Percentiles rank a stretch among this genome's conserved stretches.
These are phyloP conservation scores for Hyperoplus lanceolatus DNA, from an alignment of 2,797 vertebrate species.

Conservation along the genomic window DNA sequence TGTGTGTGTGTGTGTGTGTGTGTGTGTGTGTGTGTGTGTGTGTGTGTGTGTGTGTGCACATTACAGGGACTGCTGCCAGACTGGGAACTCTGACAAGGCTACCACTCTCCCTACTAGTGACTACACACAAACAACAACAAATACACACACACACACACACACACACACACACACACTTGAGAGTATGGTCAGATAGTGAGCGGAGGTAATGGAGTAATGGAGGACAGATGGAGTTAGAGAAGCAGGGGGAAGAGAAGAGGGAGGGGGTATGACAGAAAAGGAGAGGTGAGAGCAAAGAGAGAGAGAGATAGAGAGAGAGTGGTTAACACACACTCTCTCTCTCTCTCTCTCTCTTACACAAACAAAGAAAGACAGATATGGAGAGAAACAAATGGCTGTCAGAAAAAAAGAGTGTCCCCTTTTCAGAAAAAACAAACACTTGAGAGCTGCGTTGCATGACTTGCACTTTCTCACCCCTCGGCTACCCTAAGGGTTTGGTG, in stretches of 20 bases:
- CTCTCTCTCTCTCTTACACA: constrained; percentile 31
- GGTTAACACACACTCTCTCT: background rate
- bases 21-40: constrained; percentile 2
- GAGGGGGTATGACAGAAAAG: constrained; percentile 29
- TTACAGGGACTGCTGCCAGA: constrained; percentile 52
- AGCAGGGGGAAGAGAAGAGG: constrained; percentile 34
- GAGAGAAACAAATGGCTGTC: constrained; percentile 59
- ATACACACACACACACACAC: constrained; percentile 30
- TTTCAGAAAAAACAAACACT: constrained; percentile 72
- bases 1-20: background rate
- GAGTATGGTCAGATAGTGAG: constrained; percentile 48
- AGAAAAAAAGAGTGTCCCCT: constrained; percentile 49
- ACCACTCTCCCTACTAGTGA: constrained; percentile 50
- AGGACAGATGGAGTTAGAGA: constrained; percentile 65
- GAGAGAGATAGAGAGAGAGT: constrained; percentile 43
- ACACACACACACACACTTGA: constrained; percentile 36
- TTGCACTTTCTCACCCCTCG: constrained; percentile 81
- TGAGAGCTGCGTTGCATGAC: constrained; percentile 76
- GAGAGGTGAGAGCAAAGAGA: constrained; percentile 21
- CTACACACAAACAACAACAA: constrained; percentile 58
- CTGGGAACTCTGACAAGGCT: constrained; percentile 70
- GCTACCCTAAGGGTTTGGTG: constrained; percentile 50
- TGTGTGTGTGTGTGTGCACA: constrained; percentile 13
- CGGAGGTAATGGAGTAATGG: constrained; percentile 46
- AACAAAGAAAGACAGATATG: constrained; percentile 53